Conservation (phyloP, 1,140 invertebrate genomes). For the Drosophila simulans region DNA sequence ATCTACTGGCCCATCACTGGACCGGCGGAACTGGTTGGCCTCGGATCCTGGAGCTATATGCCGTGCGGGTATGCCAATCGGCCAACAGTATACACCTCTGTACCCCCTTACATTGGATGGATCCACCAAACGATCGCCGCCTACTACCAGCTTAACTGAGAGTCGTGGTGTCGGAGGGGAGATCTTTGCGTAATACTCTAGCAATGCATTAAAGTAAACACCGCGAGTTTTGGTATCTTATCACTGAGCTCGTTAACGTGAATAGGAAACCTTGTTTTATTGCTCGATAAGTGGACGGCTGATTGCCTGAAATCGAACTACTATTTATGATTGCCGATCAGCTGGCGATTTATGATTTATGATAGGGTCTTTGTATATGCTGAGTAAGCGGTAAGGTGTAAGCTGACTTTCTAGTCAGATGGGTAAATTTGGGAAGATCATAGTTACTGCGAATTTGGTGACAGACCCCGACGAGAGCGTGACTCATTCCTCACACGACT, state of each 20-base stretch:
- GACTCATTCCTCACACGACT: neutral
- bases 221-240: slow-evolving; percentile 37
- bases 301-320: slow-evolving; percentile 39
- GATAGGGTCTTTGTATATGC: slow-evolving; percentile 17
- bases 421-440: too few relatives aligned
- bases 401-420: neutral
- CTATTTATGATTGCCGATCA: slow-evolving; percentile 42
- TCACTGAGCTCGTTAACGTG: slow-evolving; percentile 24
- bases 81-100: slow-evolving; percentile 90
- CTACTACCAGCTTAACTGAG: slow-evolving; percentile 66
- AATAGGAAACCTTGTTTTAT: slow-evolving; percentile 43
- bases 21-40: slow-evolving; percentile 85
- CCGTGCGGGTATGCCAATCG: slow-evolving; percentile 88
- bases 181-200: slow-evolving; percentile 61
- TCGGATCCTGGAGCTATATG: slow-evolving; percentile 91
- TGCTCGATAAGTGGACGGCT: slow-evolving; percentile 44
- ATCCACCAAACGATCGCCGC: slow-evolving; percentile 85
- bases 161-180: neutral
- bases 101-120: slow-evolving; percentile 87
- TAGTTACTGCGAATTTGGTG: slow-evolving; percentile 1
- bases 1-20: slow-evolving; percentile 83
- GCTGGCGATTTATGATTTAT: slow-evolving; percentile 32
- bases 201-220: slow-evolving; percentile 40
- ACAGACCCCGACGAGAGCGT: slow-evolving; percentile 19
- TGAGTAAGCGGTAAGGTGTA: slow-evolving; percentile 9